Conservation (phyloP, 1,140 invertebrate genomes). For the Polypedilum vanderplanki region DNA sequence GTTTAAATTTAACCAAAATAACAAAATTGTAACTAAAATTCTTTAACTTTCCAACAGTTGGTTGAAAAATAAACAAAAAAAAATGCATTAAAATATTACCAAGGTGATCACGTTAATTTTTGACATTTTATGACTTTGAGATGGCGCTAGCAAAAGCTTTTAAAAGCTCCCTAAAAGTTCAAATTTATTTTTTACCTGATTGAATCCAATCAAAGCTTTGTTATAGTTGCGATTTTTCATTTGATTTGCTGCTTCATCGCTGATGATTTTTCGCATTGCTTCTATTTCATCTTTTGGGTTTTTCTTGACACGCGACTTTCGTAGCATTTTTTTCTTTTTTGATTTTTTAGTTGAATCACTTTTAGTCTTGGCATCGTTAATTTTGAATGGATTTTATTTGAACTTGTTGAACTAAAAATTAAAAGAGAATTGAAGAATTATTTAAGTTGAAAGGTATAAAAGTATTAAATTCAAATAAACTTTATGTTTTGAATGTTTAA, state of each 20-base stretch:
- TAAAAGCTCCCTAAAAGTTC: too few species aligned
- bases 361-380: neutral
- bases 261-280: constrained; percentile 51
- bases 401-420: neutral
- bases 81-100: neutral
- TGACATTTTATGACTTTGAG: neutral
- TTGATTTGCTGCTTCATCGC: constrained; percentile 63
- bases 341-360: neutral
- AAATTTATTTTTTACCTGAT: constrained; percentile 50
- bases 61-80: neutral
- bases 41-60: neutral
- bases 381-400: neutral
- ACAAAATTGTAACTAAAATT: too few species aligned
- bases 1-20: neutral
- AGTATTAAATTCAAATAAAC: too few species aligned
- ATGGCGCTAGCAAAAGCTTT: neutral
- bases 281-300: constrained; percentile 47
- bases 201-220: constrained; percentile 56
- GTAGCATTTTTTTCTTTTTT: constrained; percentile 36
- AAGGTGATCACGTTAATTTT: neutral
- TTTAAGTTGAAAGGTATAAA: too few species aligned
- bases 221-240: constrained; percentile 61
- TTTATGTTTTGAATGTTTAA: too few species aligned
- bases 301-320: constrained; percentile 44
- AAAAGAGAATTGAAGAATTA: neutral